Evolutionary conservation across 2,888 invertebrate species (phyloP).

Genomic region (Tetheella fluctuosa): DNA sequence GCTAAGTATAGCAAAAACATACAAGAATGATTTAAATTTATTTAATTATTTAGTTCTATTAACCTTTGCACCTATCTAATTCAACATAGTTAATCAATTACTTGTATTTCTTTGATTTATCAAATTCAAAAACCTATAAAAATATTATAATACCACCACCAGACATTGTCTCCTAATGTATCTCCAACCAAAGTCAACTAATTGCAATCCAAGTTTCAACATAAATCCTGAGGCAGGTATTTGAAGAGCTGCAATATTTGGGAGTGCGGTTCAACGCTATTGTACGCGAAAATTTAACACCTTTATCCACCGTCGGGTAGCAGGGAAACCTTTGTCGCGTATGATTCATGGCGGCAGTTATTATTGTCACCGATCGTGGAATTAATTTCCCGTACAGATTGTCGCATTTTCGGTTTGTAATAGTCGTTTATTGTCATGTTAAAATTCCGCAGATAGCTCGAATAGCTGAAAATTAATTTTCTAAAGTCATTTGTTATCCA

Average conservation of each 20-base stretch:
- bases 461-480: conserved; percentile 65
- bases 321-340: conserved; percentile 60
- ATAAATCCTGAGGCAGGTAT: conserved; percentile 67
- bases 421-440: conserved; percentile 40
- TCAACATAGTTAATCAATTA: too few species aligned
- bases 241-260: conserved; percentile 58
- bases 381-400: conserved; percentile 73
- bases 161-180: conserved; percentile 14
- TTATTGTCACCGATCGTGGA: conserved; percentile 75
- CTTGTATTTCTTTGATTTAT: too few species aligned
- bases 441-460: conserved; percentile 60
- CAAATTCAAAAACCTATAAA: too few species aligned
- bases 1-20: too few species aligned
- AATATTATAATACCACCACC: conserved; percentile 13
- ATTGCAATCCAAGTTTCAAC: conserved; percentile 73
- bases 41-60: too few species aligned
- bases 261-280: conserved; percentile 51
- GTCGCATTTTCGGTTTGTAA: conserved; percentile 53
- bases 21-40: too few species aligned
- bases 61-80: too few species aligned
- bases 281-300: conserved; percentile 72
- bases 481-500: conserved; percentile 49
- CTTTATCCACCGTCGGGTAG: conserved; percentile 49
- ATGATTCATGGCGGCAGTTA: conserved; percentile 74
- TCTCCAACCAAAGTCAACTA: conserved; percentile 56